Conservation (phyloP, 2,797 vertebrate species). For the Hippoglossus hippoglossus region DNA sequence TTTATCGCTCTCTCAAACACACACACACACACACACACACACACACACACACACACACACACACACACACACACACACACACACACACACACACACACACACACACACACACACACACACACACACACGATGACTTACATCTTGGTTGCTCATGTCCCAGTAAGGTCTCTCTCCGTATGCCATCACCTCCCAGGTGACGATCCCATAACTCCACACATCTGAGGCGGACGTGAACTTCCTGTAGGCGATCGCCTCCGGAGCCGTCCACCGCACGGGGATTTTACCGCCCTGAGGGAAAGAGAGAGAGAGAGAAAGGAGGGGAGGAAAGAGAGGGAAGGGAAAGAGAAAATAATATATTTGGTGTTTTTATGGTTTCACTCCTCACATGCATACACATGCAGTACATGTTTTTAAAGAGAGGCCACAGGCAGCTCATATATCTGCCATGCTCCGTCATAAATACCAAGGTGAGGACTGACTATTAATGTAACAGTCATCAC, state of each 20-base stretch:
- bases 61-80: conserved; percentile 13
- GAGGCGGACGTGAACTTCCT: conserved; percentile 97
- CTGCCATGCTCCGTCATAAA: background rate
- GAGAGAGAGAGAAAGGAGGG: background rate
- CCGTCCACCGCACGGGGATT: conserved; percentile 96
- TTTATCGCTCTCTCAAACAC: background rate
- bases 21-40: conserved; percentile 14
- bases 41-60: conserved; percentile 1
- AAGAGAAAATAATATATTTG: background rate
- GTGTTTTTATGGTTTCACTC: background rate
- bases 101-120: conserved; percentile 14
- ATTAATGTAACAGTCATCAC: background rate
- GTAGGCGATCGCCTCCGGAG: conserved; percentile 95
- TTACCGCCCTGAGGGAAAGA: conserved; percentile 88
- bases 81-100: conserved; percentile 14
- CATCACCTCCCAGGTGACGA: conserved; percentile 99
- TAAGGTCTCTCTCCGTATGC: conserved; percentile 95
- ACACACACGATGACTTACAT: conserved; percentile 80
- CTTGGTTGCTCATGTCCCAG: conserved; percentile 99
- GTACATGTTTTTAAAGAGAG: conserved; percentile 1
- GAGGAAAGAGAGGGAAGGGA: background rate
- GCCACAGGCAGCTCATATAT: conserved; percentile 9
- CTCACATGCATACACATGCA: background rate
- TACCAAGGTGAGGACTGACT: conserved; percentile 8
- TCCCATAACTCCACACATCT: conserved; percentile 96